Evolutionary conservation across 2,113 vertebrate species (phyloP).

Genomic region (mouse (Mus musculus)): GRCm39 chr3:109685001-109685500

Average conservation of each 20-base stretch:
- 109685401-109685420: neutral
- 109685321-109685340: neutral
- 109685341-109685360: slow-evolving; percentile 14
- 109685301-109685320: slow-evolving; percentile 41
- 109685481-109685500: neutral
- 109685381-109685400: neutral
- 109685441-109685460: slow-evolving; percentile 51
- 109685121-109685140: slow-evolving; percentile 62
- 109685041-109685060: slow-evolving; percentile 61
- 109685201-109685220: slow-evolving; percentile 71
- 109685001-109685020: slow-evolving; percentile 58
- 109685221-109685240: slow-evolving; percentile 66
- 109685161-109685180: slow-evolving; percentile 51
- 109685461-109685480: slow-evolving; percentile 48
- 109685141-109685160: slow-evolving; percentile 61
- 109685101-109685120: slow-evolving; percentile 68
- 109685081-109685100: slow-evolving; percentile 40
- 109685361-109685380: slow-evolving; percentile 17
- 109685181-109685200: slow-evolving; percentile 76
- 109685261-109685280: neutral
- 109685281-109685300: slow-evolving; percentile 47
- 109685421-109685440: neutral
- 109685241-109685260: slow-evolving; percentile 42
- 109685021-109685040: neutral
- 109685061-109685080: slow-evolving; percentile 75